Conservation (phyloP, 2,888 invertebrate genomes). For the Willowsia nigromaculata region DNA sequence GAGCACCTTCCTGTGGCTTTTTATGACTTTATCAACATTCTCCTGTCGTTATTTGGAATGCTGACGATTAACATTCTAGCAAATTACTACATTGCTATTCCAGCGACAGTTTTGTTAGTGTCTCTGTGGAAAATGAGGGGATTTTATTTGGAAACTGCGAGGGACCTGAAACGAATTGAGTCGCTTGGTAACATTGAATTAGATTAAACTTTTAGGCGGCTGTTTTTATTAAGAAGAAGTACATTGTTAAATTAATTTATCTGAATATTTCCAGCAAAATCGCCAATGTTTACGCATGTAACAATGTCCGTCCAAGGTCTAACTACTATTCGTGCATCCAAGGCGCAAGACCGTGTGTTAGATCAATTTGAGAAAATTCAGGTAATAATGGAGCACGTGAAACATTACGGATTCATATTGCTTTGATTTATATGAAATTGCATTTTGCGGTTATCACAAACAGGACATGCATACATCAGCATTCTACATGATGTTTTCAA, state of each 20-base stretch:
- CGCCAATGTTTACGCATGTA: slow-evolving; percentile 58
- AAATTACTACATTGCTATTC: slow-evolving; percentile 80
- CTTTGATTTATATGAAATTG: background rate
- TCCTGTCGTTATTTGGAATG: slow-evolving; percentile 83
- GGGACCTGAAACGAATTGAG: slow-evolving; percentile 86
- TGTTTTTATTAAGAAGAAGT: too few species aligned
- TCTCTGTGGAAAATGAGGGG: slow-evolving; percentile 88
- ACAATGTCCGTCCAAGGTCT: slow-evolving; percentile 54
- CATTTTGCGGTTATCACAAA: background rate
- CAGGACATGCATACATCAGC: slow-evolving; percentile 53
- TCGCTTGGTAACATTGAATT: slow-evolving; percentile 80
- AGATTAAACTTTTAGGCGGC: too few species aligned
- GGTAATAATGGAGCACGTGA: background rate
- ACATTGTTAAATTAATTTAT: background rate
- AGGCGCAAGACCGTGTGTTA: slow-evolving; percentile 40
- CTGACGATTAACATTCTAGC: slow-evolving; percentile 81
- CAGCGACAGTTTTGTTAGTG: slow-evolving; percentile 86
- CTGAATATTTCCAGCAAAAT: slow-evolving; percentile 41
- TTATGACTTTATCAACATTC: slow-evolving; percentile 84
- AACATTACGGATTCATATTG: background rate
- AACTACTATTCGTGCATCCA: slow-evolving; percentile 38
- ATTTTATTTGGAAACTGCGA: slow-evolving; percentile 89
- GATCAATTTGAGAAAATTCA: slow-evolving; percentile 51
- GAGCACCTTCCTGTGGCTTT: slow-evolving; percentile 86
- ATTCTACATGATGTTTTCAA: slow-evolving; percentile 4